These are phyloP conservation scores for Papilio xuthus DNA, from an alignment of 1,140 invertebrate species.

Conservation along the genomic window DNA sequence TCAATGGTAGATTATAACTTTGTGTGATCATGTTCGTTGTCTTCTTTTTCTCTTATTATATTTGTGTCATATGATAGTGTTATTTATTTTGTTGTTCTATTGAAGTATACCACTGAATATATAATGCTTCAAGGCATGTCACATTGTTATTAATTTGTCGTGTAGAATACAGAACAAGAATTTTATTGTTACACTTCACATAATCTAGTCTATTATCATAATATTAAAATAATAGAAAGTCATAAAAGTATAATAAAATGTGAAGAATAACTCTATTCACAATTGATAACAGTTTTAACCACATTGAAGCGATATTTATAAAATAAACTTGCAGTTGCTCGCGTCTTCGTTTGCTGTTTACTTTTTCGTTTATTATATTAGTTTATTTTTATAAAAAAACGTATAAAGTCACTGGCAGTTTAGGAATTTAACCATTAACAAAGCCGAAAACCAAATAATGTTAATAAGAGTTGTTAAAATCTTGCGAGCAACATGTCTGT, in stretches of 20 bases:
- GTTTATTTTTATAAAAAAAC: neutral
- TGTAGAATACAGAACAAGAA: conserved; percentile 11
- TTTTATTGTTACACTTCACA: conserved; percentile 27
- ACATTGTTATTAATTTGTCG: conserved; percentile 8
- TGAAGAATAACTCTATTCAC: conserved; percentile 24
- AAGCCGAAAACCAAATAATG: neutral
- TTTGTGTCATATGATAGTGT: neutral
- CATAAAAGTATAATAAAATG: conserved; percentile 27
- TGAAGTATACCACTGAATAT: neutral
- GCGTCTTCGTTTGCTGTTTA: neutral
- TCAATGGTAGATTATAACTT: neutral
- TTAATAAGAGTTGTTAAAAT: neutral
- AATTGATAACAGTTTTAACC: conserved; percentile 20
- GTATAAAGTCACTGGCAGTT: neutral
- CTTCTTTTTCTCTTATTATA: neutral
- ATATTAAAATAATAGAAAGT: conserved; percentile 26
- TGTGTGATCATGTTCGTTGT: neutral
- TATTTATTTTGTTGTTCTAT: neutral
- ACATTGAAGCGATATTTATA: conserved; percentile 26
- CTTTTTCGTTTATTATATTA: neutral
- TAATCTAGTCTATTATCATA: conserved; percentile 21
- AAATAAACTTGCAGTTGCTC: conserved; percentile 6
- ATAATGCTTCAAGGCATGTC: conserved; percentile 13
- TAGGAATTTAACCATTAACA: too few species aligned
- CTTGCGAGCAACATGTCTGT: neutral